Base-by-base conservation (phyloP, 2,888 invertebrate genomes). In the Euplagia quadripunctaria region DNA sequence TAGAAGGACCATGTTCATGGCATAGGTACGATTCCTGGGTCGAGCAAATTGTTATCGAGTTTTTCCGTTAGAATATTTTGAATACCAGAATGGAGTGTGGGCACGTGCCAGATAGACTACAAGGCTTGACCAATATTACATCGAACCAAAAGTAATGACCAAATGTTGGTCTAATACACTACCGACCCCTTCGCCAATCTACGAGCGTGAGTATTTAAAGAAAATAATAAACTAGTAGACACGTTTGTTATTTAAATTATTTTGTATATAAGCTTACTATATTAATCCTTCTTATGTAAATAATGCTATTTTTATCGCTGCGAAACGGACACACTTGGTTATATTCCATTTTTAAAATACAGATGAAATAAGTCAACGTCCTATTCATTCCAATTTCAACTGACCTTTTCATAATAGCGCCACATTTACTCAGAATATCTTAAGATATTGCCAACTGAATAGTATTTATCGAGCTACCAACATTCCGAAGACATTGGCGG, bases 381-480 rank as follows among this genome's bases (percentile, higher is more conserved):
- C 66, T n/a, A 55, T 64, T 70, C 43, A 70, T 70, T 46, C 71
- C 20, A 58, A 71, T 70, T 63, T 41, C 61, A 67, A 67, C 42
- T 63, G 72, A 68, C 72, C 67, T 72, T 72, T 72, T 8, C 11
- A 63, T 52, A 64, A 63, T n/a, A 16, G 64, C 43, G 11, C 14
- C 55, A 49, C 49, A 71, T 67, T 61, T 67, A 31, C 43, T 49
- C 41, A 41, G 71, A 71, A 65, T 65, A 65, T 55, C 71, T 55
- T 71, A 55, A 58, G 31, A 65, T 17, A 70, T 20, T 70, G 51
- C 49, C 43, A 49, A 41, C 31, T 1, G 17, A 4, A 43, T 42
- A n/a, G 58, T 51, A 41, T 66, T 58, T 49, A n/a, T 46, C 14
- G 43, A 58, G 58, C 20, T 46, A 12, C 71, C 66, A 49, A 49